Percentiles rank a stretch among this genome's conserved stretches.
phyloP scores from a whole-genome alignment of 2,797 vertebrate genomes.

The Arnoldichthys spilopterus region DNA sequence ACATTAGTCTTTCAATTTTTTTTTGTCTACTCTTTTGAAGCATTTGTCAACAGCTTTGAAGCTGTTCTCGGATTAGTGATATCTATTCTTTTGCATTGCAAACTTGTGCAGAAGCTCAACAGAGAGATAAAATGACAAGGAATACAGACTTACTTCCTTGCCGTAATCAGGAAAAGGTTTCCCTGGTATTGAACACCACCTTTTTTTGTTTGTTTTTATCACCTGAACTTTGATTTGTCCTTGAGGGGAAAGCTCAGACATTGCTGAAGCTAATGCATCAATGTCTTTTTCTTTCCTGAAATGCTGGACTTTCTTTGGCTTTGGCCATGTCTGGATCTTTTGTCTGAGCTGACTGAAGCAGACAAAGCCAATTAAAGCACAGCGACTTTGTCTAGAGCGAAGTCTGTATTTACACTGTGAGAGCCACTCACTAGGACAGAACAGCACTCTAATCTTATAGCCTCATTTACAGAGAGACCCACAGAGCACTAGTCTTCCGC shows the following conservation, averaged over 20 bases:
- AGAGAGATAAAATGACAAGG: neutral
- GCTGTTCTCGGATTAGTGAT: too few relatives aligned
- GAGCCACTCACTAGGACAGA: slow-evolving; percentile 1
- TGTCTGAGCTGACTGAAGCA: slow-evolving; percentile 32
- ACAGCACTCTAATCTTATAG: neutral
- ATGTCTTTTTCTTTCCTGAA: neutral
- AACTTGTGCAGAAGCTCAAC: neutral
- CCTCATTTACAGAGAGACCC: neutral
- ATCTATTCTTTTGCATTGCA: too few relatives aligned
- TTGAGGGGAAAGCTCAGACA: neutral
- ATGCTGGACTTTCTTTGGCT: neutral
- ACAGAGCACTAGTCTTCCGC: neutral
- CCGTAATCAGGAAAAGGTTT: neutral
- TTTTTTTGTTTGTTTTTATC: neutral
- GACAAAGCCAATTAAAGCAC: slow-evolving; percentile 29
- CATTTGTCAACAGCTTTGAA: too few relatives aligned
- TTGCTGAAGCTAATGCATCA: neutral
- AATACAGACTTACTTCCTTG: neutral
- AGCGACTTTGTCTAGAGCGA: neutral
- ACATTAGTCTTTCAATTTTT: neutral
- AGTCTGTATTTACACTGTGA: neutral
- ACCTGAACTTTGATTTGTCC: neutral
- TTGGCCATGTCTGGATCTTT: neutral
- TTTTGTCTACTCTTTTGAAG: neutral
- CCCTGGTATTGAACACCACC: neutral